These are phyloP conservation scores for Ectemnius lituratus DNA, from an alignment of 2,888 invertebrate species.

Conservation along the genomic window DNA sequence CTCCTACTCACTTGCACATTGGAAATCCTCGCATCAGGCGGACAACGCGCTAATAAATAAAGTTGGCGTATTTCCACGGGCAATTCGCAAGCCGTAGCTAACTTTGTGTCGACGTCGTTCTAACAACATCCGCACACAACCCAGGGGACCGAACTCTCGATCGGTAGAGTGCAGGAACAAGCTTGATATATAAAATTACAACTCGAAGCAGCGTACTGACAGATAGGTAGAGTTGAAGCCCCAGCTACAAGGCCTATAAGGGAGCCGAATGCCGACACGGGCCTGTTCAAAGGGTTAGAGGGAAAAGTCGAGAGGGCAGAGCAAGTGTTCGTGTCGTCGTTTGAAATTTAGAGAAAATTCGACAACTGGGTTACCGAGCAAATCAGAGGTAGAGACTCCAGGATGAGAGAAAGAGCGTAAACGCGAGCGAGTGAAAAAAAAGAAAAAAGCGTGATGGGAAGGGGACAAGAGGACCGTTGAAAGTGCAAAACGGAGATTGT, in stretches of 20 bases:
- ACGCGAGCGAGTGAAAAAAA: conserved; percentile 10
- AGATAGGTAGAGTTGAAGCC: no score
- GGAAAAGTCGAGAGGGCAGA: conserved; percentile 29
- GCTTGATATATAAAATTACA: neutral
- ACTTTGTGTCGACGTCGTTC: conserved; percentile 48
- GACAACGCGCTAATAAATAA: conserved; percentile 35
- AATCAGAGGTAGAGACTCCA: conserved; percentile 7
- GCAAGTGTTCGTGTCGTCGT: neutral
- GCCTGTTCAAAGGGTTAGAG: neutral
- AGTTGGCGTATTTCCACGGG: conserved; percentile 43
- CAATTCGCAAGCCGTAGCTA: conserved; percentile 51
- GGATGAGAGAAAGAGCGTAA: conserved; percentile 11
- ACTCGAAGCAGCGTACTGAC: neutral
- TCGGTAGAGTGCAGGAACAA: neutral
- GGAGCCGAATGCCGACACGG: neutral
- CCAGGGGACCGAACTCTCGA: conserved; percentile 17
- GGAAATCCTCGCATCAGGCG: no score
- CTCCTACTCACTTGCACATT: no score
- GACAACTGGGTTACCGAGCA: neutral
- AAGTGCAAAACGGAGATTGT: conserved; percentile 24
- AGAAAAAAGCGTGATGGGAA: conserved; percentile 8
- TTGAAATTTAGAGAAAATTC: conserved; percentile 6
- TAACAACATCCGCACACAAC: conserved; percentile 49
- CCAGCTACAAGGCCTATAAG: conserved; percentile 5
- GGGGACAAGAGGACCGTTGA: neutral